Evolutionary conservation across 1,140 invertebrate species (phyloP).

Genomic region (Caenorhabditis remanei): DNA sequence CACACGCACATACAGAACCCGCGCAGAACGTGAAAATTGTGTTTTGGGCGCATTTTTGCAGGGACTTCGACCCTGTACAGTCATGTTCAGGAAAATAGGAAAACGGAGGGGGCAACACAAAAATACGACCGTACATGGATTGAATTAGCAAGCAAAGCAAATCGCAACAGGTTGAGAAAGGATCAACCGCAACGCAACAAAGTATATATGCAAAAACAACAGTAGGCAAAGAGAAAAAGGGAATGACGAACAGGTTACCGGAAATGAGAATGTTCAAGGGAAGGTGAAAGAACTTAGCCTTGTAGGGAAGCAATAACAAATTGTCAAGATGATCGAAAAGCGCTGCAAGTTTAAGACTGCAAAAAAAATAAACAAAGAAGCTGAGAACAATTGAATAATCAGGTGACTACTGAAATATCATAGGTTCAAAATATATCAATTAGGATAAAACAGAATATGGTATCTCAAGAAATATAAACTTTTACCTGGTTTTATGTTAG

Average conservation of each 20-base stretch:
- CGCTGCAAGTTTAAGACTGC: background rate
- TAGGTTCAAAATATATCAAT: too few species aligned
- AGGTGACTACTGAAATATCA: background rate
- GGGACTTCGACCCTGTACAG: background rate
- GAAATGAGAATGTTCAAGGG: slow-evolving; percentile 17
- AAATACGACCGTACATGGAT: background rate
- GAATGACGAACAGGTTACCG: slow-evolving; percentile 32
- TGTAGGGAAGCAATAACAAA: background rate
- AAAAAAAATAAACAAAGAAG: background rate
- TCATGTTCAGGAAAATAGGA: background rate
- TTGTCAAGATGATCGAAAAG: background rate
- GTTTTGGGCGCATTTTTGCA: background rate
- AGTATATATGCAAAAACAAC: background rate
- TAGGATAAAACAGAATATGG: too few species aligned
- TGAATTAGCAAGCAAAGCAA: background rate
- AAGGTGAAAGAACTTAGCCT: background rate
- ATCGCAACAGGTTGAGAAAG: background rate
- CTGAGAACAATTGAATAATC: background rate
- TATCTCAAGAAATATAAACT: too few species aligned
- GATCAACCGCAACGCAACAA: background rate
- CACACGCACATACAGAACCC: too few species aligned
- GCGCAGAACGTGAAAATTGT: background rate
- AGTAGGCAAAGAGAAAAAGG: background rate
- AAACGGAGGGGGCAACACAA: background rate
- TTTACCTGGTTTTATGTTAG: too few species aligned